phyloP scores from a whole-genome alignment of 2,888 invertebrate genomes.

The Ectemnius cavifrons region DNA sequence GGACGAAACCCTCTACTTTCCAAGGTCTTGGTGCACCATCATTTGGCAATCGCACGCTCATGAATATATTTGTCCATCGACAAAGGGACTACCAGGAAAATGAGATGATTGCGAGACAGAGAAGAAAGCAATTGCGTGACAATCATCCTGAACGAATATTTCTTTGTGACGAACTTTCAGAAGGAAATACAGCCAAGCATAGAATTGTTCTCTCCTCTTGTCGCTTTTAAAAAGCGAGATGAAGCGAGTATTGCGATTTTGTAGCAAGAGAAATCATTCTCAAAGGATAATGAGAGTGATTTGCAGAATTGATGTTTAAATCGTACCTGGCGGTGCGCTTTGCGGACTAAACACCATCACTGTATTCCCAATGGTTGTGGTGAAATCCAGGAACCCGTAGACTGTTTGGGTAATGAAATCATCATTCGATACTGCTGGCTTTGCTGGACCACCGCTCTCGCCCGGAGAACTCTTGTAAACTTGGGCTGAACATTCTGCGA shows the following conservation, averaged over 20 bases:
- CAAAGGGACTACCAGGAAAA: background rate
- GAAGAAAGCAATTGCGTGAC: no score
- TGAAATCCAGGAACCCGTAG: slow-evolving; percentile 95
- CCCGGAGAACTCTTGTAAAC: slow-evolving; percentile 60
- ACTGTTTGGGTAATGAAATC: slow-evolving; percentile 91
- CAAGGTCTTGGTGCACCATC: slow-evolving; percentile 12
- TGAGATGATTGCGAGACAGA: no score
- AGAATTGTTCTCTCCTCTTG: no score
- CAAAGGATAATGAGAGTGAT: no score
- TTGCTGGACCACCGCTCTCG: slow-evolving; percentile 43
- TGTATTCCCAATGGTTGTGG: slow-evolving; percentile 95
- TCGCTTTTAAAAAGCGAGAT: no score
- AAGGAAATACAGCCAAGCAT: no score
- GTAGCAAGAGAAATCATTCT: no score
- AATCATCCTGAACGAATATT: no score
- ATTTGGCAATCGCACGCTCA: slow-evolving; percentile 2
- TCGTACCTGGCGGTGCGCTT: slow-evolving; percentile 85
- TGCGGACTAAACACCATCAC: slow-evolving; percentile 97
- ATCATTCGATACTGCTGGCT: slow-evolving; percentile 54
- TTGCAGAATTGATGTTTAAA: no score
- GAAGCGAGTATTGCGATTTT: no score
- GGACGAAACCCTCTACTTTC: no score
- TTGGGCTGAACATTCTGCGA: slow-evolving; percentile 61
- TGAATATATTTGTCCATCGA: background rate
- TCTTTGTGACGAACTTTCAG: no score